Evolutionary conservation across 2,113 vertebrate species (phyloP), one percentile per base, ranked within the genome.

Genomic region (Phasianus colchicus): DNA sequence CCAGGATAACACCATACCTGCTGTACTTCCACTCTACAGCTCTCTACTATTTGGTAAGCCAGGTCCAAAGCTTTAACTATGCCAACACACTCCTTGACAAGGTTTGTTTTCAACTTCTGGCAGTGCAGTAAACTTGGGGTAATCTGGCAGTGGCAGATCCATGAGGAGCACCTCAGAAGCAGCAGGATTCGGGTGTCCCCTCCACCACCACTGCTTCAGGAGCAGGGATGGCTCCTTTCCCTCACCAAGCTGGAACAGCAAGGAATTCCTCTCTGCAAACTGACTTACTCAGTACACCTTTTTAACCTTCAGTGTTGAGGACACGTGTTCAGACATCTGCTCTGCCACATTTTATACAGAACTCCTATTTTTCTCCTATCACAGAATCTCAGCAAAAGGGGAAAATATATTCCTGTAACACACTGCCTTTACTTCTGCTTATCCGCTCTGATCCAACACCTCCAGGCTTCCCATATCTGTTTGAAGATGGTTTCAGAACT

Each of bases 401-500:
- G 81, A 93, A 78, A 90, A 88, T 16, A 5, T 11, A 30, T 86
- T 91, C 55, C 34, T 74, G 0, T n/a, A 91, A 83, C 22, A 22
- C 20, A 58, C 38, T 57, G 65, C 61, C 76, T 91, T 90, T 90
- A 61, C 47, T 90, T 88, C n/a, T 3, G 0, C 43, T 22, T 83
- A 95, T 40, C 43, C 61, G 13, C 43, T 21, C 38, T 45, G 43
- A 95, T 77, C 66, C 65, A 86, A 90, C 89, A 80, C 76, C 79
- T 88, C 47, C 57, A 69, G 90, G 79, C 90, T 91, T 69, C 48
- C 47, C 11, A 0, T 86, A 91, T 89, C 79, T 89, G 69, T 90
- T 91, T 95, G 83, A 91, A 90, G 83, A 83, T 13, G 24, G 83
- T 0, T 91, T 70, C 95, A 94, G 91, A 92, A 86, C 69, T 91